Evolutionary conservation across 1,140 invertebrate genomes (phyloP).

Genomic region (Diachasma alloeum): DNA sequence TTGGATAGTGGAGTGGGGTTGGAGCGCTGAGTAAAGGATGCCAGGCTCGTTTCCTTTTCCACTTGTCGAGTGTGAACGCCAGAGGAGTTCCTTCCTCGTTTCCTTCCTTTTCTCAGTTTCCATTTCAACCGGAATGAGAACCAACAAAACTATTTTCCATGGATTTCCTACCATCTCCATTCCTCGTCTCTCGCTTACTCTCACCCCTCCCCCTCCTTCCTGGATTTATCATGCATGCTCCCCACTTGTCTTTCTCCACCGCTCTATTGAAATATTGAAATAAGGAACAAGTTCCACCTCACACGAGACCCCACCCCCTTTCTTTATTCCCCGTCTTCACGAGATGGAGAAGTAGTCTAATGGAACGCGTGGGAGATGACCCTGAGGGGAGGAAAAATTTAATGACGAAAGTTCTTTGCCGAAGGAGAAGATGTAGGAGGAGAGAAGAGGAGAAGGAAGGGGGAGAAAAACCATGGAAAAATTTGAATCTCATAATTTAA

Average conservation of each 20-base stretch:
- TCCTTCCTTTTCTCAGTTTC: background rate
- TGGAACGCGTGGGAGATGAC: background rate
- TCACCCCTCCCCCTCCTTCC: background rate
- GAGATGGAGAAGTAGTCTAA: background rate
- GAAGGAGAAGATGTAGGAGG: background rate
- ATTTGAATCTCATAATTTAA: background rate
- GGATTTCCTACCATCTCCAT: background rate
- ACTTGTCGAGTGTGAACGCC: background rate
- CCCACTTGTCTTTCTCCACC: background rate
- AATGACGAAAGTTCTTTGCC: background rate
- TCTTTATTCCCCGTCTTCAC: background rate
- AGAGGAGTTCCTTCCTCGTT: background rate
- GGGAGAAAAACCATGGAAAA: background rate
- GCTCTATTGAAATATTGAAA: background rate
- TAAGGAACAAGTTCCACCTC: background rate
- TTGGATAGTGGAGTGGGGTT: background rate
- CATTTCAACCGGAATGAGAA: background rate
- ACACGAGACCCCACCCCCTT: background rate
- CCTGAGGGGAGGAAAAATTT: background rate
- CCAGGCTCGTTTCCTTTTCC: background rate
- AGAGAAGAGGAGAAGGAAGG: background rate
- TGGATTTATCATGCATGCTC: too few species aligned
- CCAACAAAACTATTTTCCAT: background rate
- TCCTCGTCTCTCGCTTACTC: too few species aligned
- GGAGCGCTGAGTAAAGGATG: background rate